These are phyloP conservation scores for Dusona sp. DNA, from an alignment of 2,888 invertebrate species.

Conservation along the genomic window DNA sequence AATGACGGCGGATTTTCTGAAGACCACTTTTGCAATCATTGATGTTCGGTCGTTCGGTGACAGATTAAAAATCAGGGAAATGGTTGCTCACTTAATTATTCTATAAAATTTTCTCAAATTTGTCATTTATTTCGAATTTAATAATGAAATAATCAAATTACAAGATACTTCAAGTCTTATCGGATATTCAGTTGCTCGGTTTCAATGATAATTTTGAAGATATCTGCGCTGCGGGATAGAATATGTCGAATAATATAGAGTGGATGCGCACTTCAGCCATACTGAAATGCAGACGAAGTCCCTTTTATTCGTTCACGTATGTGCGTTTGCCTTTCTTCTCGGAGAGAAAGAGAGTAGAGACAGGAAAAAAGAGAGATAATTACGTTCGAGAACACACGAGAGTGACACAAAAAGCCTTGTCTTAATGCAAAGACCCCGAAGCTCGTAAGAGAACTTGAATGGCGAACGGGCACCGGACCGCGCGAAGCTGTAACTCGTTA, in stretches of 20 bases:
- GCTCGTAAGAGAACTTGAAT: conserved; percentile 59
- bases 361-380: conserved; percentile 56
- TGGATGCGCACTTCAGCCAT: not conserved
- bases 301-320: conserved; percentile 14
- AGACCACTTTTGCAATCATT: no score
- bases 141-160: not conserved
- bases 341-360: conserved; percentile 5
- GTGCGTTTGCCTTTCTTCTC: conserved; percentile 56
- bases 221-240: not conserved
- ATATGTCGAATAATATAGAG: not conserved
- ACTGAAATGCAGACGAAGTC: not conserved
- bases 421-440: conserved; percentile 81
- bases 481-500: conserved; percentile 83
- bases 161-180: not conserved
- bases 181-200: not conserved
- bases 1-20: not conserved
- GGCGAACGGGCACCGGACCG: conserved; percentile 48
- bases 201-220: not conserved
- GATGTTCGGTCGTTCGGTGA: not conserved
- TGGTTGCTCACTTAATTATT: not conserved
- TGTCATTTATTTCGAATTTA: not conserved
- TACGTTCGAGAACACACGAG: conserved; percentile 72
- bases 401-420: conserved; percentile 83
- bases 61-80: not conserved
- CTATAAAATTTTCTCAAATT: not conserved